Conservation (phyloP, 2,797 vertebrate genomes). For the Enteromius unitaeniatus region DNA sequence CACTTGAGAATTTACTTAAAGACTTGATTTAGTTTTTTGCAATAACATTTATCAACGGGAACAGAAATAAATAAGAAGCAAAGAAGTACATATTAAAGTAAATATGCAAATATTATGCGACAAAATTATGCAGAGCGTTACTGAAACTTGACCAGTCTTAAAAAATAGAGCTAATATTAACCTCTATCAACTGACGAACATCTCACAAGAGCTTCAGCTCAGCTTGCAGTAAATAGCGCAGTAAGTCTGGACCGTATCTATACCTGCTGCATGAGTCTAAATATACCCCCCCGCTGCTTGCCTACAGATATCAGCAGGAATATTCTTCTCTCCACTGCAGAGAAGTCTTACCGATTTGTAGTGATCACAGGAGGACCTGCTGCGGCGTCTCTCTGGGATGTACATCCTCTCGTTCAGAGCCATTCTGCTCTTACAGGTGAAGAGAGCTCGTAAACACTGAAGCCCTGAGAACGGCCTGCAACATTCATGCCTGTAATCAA, state of each 20-base stretch:
- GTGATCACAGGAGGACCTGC: slow-evolving; percentile 83
- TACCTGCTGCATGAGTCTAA: slow-evolving; percentile 33
- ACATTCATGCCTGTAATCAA: slow-evolving; percentile 49
- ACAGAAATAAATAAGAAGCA: neutral
- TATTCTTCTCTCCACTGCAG: neutral
- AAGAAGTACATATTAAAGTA: no score
- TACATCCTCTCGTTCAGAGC: slow-evolving; percentile 73
- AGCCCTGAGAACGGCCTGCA: slow-evolving; percentile 51
- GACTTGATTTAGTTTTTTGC: neutral
- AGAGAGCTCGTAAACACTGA: slow-evolving; percentile 10
- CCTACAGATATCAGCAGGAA: neutral
- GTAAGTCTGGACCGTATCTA: neutral
- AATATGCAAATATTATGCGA: neutral
- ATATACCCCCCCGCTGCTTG: slow-evolving; percentile 5
- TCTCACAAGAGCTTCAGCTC: slow-evolving; percentile 2
- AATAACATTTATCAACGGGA: neutral
- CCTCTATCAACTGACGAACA: neutral
- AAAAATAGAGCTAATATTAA: neutral
- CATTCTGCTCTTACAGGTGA: slow-evolving; percentile 70
- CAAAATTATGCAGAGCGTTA: neutral
- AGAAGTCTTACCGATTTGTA: slow-evolving; percentile 87
- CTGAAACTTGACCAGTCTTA: neutral
- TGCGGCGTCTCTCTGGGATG: slow-evolving; percentile 82
- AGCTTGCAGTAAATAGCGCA: neutral
- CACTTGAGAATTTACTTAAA: neutral